These are phyloP conservation scores for Lasioglossum vierecki DNA, from an alignment of 2,888 invertebrate genomes.

Conservation along the genomic window DNA sequence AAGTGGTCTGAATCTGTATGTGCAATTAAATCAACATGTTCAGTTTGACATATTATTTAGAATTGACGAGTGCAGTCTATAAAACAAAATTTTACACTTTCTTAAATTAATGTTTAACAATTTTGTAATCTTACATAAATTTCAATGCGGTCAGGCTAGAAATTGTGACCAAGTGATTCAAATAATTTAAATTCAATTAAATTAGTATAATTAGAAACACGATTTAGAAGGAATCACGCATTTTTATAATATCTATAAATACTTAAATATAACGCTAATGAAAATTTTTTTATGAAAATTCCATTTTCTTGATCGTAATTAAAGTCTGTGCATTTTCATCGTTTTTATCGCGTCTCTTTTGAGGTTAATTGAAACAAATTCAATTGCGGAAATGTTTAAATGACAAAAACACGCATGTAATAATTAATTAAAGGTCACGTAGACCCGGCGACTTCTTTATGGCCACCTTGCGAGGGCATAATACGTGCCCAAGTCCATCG, in stretches of 20 bases:
- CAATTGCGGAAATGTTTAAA: not conserved
- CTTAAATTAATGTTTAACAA: not conserved
- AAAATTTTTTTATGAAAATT: not conserved
- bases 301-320: not conserved
- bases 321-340: too few relatives aligned
- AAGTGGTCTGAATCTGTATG: not conserved
- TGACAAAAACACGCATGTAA: not conserved
- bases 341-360: not conserved
- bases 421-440: not conserved
- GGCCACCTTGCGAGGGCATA: not conserved
- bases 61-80: not conserved
- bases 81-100: not conserved
- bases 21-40: not conserved
- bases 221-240: not conserved
- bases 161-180: not conserved
- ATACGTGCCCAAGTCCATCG: slow-evolving; percentile 20
- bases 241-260: not conserved
- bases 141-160: not conserved
- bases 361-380: too few relatives aligned
- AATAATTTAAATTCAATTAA: not conserved
- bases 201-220: not conserved
- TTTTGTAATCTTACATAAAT: not conserved
- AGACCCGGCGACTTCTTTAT: not conserved
- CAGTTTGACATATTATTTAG: not conserved
- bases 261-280: too few relatives aligned